Evolutionary conservation across 2,797 vertebrate genomes (phyloP), one percentile per base, ranked within the genome.

Genomic region (Gallinago solitaria): DNA sequence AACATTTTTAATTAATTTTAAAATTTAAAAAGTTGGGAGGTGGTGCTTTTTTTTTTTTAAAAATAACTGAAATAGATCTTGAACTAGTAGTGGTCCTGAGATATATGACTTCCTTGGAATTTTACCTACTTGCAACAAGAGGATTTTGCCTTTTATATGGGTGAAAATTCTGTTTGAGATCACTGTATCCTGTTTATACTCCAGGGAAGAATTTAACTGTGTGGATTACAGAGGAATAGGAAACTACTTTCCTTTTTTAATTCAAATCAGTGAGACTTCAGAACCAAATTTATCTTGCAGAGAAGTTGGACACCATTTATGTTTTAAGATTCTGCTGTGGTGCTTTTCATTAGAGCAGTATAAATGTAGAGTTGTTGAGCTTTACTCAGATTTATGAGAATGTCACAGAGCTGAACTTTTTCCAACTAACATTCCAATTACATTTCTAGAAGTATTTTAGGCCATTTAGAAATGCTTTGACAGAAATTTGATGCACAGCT

Each of bases 341-440:
- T 75, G 35, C 67, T 95, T 91, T 73, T 65, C 50, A 71, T 84
- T 84, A 81, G 27, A 68, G 16, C 32, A 35, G 17, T 59, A 76
- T 76, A 79, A 84, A 93, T n/a, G 47, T n/a, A 61, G 30, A 76
- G 53, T 35, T 82, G 64, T 64, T 83, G 23, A 13, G 7, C 35
- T 95, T 77, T 63, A 73, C 11, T 10, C 41, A 76, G 87, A 92
- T 93, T 93, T 87, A 92, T 67, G 59, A 73, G 81, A 84, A 78
- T 68, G 77, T 86, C 80, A 94, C 20, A 81, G 77, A 92, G 77
- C 77, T 93, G 83, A 89, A 69, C 67, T 67, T 92, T 81, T 59
- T 82, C 67, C 91, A 95, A 84, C 94, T 95, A 96, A 95, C 68
- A 80, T 74, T 91, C 60, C 64, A 91, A 89, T 93, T 92, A 92